Percentiles rank a stretch among this genome's conserved stretches.
These are phyloP conservation scores for Gobio gobio DNA, from an alignment of 2,113 vertebrate genomes.

Conservation along the genomic window DNA sequence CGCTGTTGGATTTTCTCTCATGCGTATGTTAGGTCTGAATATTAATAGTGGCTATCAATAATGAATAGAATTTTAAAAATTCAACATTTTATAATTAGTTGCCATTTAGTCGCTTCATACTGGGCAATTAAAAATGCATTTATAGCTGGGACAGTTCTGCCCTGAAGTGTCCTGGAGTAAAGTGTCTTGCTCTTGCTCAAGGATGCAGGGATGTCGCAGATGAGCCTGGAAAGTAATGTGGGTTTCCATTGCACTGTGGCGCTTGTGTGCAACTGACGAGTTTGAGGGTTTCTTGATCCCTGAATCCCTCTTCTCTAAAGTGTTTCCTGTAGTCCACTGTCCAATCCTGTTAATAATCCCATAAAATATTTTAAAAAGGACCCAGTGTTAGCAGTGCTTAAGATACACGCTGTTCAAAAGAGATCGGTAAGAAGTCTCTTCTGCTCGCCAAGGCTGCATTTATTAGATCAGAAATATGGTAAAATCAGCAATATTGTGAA, in stretches of 20 bases:
- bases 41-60: constrained; percentile 21
- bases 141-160: constrained; percentile 28
- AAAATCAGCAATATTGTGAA: not conserved
- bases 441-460: not conserved
- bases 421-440: not conserved
- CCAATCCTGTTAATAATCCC: not conserved
- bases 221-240: not conserved
- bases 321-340: not conserved
- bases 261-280: not conserved
- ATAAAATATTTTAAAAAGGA: not conserved
- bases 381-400: not conserved
- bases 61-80: constrained; percentile 28
- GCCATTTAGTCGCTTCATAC: constrained; percentile 19
- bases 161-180: not conserved
- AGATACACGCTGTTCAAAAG: not conserved
- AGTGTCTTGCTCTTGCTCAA: constrained; percentile 4
- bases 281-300: not conserved
- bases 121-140: constrained; percentile 36
- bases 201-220: not conserved
- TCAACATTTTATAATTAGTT: not conserved
- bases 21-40: not conserved
- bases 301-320: constrained; percentile 1
- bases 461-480: not conserved
- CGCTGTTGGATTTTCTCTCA: not conserved
- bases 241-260: not conserved